Base-by-base conservation (phyloP, 2,888 invertebrate genomes). In the Andricus quercusramuli region DNA sequence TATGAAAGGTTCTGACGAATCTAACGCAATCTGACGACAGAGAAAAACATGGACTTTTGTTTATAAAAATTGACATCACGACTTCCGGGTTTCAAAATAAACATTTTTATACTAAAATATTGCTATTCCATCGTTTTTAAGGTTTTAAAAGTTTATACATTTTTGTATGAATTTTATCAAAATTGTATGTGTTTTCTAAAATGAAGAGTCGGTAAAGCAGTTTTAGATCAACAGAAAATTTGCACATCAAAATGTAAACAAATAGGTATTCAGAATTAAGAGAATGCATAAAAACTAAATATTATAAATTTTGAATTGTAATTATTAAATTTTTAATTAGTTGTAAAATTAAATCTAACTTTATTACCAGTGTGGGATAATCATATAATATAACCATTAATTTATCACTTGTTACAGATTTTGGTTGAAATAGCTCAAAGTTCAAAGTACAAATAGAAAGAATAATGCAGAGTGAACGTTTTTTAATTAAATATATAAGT, bases 391-490 rank as follows among this genome's bases (percentile, higher is more conserved):
- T 68, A 29, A 68, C 47, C 6, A 41, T 9, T 41, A 1, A 13
- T n/a, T 29, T 56, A 13, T 47, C n/a, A 56, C 32, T 56, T 70
- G 9, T 62, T 51, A 5, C n/a, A 74, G 74, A 56, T n/a, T n/a
- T 9, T 32, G 32, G 5, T 74, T 32, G 20, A 32, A 59, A 37
- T 11, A 37, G 77, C 9, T 22, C 64, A 51, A 56, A 74, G 56
- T n/a, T 37, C 51, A 29, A 70, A 47, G 41, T 41, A 13, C 41
- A 41, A 8, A 29, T 25, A 47, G 17, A 22, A 22, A 25, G 17
- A 78, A 62, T 62, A 84, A 94, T 94, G 94, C 92, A 93, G 82
- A 92, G 93, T 82, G 91, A 93, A 89, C 90, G 91, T 70, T 93
- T 94, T 79, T 88, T 86, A 20, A 91, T 94, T 25, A 93, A 93